Base-by-base conservation (phyloP, 2,888 invertebrate species). In the Antheraea assamensis region DNA sequence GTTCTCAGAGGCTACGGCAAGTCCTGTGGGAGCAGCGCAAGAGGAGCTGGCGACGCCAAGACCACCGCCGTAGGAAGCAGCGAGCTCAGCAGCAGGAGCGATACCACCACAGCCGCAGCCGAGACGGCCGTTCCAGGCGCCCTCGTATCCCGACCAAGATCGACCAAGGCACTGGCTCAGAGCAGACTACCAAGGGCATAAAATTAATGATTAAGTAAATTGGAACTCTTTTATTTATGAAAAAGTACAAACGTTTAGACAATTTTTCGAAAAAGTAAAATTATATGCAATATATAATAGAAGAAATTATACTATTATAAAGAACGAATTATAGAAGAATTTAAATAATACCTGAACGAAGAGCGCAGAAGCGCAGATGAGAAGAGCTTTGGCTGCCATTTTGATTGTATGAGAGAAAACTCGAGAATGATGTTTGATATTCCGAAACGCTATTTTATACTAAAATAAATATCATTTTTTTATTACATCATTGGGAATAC, bases 1-100 rank as follows among this genome's bases (percentile, higher is more conserved):
- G 73, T 83, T 81, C 61, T 83, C 81, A 27, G 83, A 83, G n/a
- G 78, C 73, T 24, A 85, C 77, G 15, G 80, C 72, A 21, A 74
- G 72, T 24, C 75, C 75, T 64, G 72, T 70, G 49, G 70, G 72
- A 52, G 71, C 71, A 24, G 64, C 71, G 30, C 71, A 70, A 47
- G 55, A 73, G 72, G 72, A 70, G 49, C 71, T 71, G 19, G 74
- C 74, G 35, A 66, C 70, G 55, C 42, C 71, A 24, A 72, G 68
- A 35, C 71, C 73, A 19, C 71, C 70, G 27, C 74, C 66, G 31
- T 58, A 42, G 70, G 30, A 71, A 35, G 42, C 73, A 47, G 64
- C 73, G 52, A 70, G 72, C 49, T 71, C 72, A 24, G 73, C 75
- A 35, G 72, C 72, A 27, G 47, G 68, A 31, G 64, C 71, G 71